Percentiles rank a stretch among this genome's conserved stretches.
Evolutionary conservation across 2,888 invertebrate species (phyloP).

Genomic region (Anticlea derivata): DNA sequence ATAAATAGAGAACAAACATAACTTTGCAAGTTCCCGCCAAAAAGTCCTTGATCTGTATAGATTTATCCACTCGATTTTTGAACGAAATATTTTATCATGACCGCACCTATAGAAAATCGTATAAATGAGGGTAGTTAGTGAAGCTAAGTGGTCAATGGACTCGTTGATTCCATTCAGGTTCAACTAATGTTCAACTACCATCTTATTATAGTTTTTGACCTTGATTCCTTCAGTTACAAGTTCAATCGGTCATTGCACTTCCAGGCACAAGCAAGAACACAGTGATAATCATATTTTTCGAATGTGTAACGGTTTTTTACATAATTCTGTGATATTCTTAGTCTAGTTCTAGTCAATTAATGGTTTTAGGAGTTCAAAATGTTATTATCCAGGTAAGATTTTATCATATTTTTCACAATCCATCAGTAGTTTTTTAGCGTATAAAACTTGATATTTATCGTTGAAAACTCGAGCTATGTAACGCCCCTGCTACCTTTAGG

Average conservation of each 20-base stretch:
- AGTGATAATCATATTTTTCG: constrained; percentile 45
- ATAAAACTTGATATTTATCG: background rate
- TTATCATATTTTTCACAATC: background rate
- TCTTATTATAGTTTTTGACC: constrained; percentile 20
- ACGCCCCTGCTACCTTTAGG: background rate
- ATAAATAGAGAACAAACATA: no score
- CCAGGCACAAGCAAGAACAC: constrained; percentile 59
- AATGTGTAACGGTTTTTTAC: constrained; percentile 47
- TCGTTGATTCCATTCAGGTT: background rate
- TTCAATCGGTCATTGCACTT: constrained; percentile 63
- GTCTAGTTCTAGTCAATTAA: constrained; percentile 51
- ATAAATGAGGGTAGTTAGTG: constrained; percentile 6
- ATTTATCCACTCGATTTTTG: background rate
- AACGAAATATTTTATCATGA: constrained; percentile 8
- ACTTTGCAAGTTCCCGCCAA: no score
- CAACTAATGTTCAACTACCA: constrained; percentile 41
- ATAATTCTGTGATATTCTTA: constrained; percentile 34
- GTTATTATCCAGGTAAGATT: constrained; percentile 67
- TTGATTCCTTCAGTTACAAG: constrained; percentile 35
- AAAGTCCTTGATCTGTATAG: background rate
- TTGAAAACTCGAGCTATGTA: background rate
- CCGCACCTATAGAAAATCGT: constrained; percentile 6
- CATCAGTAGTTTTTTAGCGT: background rate
- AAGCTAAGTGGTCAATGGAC: constrained; percentile 8
- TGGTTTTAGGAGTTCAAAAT: constrained; percentile 54